phyloP scores from a whole-genome alignment of 2,797 vertebrate species.

The Microcaecilia unicolor region DNA sequence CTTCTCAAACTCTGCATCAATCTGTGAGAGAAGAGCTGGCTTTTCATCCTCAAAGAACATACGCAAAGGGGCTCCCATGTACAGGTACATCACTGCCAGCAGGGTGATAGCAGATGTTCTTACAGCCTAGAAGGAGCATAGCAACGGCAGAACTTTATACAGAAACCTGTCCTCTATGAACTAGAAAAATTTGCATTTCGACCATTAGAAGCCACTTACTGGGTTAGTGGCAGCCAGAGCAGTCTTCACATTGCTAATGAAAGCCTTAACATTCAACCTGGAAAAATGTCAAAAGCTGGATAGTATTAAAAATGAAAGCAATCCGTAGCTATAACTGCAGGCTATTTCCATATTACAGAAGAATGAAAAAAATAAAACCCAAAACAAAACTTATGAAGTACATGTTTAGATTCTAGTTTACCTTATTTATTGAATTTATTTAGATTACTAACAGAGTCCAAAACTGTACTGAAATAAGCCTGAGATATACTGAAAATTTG shows the following conservation, averaged over 20 bases:
- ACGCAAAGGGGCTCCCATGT: constrained; percentile 85
- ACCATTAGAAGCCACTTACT: constrained; percentile 53
- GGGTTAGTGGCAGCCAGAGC: constrained; percentile 94
- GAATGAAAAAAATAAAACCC: not conserved
- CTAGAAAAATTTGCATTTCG: too few relatives aligned
- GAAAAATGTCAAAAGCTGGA: not conserved
- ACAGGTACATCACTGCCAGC: constrained; percentile 89
- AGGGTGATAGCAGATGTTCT: constrained; percentile 84
- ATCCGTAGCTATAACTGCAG: not conserved
- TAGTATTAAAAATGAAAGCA: too few relatives aligned
- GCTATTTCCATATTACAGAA: too few relatives aligned
- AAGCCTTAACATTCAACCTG: constrained; percentile 92
- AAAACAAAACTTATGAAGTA: too few relatives aligned
- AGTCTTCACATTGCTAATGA: constrained; percentile 94
- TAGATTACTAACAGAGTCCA: too few relatives aligned
- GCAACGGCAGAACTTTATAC: not conserved
- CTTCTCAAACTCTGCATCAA: constrained; percentile 94
- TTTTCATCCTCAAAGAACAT: constrained; percentile 98
- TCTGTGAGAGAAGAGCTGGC: constrained; percentile 86
- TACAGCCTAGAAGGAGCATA: constrained; percentile 62
- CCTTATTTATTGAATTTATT: too few relatives aligned
- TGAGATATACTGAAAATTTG: too few relatives aligned
- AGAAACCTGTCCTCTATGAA: too few relatives aligned
- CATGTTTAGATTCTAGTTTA: too few relatives aligned
- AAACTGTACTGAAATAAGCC: too few relatives aligned